Conservation (phyloP, 2,113 vertebrate species). For the Pholis gunnellus region DNA sequence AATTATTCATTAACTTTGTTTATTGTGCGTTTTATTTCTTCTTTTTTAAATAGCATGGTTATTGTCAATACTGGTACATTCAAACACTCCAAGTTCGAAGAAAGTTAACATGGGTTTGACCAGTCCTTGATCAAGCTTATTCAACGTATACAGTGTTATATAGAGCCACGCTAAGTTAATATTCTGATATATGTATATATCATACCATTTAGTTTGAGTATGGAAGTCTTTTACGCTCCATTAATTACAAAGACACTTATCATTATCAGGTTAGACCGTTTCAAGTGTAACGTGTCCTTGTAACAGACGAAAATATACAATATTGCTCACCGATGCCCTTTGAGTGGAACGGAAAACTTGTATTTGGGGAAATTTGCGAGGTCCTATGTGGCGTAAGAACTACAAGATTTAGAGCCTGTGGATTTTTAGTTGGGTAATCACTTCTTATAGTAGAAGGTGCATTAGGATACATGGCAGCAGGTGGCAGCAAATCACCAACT, state of each 20-base stretch:
- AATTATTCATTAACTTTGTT: too few species aligned
- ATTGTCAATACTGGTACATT: neutral
- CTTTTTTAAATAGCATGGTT: neutral
- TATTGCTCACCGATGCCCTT: neutral
- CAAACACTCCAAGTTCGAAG: neutral
- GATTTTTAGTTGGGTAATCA: neutral
- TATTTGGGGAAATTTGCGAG: neutral
- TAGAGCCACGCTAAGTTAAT: too few species aligned
- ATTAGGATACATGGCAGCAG: conserved; percentile 50
- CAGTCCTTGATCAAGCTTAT: too few species aligned
- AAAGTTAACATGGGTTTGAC: neutral
- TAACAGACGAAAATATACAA: neutral
- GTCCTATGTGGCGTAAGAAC: neutral
- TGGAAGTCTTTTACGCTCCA: neutral
- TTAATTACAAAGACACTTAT: neutral
- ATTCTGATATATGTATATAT: neutral
- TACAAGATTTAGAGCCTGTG: neutral
- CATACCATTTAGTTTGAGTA: neutral
- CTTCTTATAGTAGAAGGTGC: neutral
- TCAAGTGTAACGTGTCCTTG: neutral
- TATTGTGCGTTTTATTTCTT: too few species aligned
- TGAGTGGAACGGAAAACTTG: neutral
- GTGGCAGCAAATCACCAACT: conserved; percentile 60
- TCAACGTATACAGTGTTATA: neutral
- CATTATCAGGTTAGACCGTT: neutral